These are phyloP conservation scores for Cynodonichthys magdalenae DNA, from an alignment of 2,797 vertebrate species.

Conservation along the genomic window DNA sequence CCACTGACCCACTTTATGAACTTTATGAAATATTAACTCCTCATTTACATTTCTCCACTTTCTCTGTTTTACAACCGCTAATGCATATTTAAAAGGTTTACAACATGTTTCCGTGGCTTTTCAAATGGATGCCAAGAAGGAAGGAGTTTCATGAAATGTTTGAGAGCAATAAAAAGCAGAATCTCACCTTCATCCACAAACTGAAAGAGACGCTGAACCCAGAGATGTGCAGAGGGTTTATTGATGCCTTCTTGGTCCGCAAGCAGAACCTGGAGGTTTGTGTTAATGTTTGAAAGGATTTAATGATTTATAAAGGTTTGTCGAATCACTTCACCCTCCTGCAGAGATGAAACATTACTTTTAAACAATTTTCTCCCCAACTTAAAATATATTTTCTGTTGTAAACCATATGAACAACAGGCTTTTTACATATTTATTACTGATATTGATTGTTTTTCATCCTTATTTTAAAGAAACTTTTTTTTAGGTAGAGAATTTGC, in stretches of 20 bases:
- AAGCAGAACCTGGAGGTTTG: conserved; percentile 42
- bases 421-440: no score
- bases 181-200: neutral
- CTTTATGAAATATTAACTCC: no score
- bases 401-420: no score
- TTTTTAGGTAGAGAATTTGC: no score
- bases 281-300: no score
- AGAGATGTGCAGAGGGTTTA: conserved; percentile 44
- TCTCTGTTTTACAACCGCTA: neutral
- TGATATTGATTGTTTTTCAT: no score
- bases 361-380: no score
- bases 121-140: neutral
- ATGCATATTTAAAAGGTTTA: conserved; percentile 20
- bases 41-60: neutral
- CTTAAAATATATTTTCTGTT: no score
- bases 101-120: conserved; percentile 34
- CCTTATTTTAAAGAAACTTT: no score
- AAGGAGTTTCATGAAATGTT: rapidly evolving
- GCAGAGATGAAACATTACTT: no score
- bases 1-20: neutral
- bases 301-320: no score
- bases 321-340: no score
- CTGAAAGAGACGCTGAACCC: conserved; percentile 49
- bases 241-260: conserved; percentile 52
- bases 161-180: neutral